Conservation (phyloP, 1,140 invertebrate species). For the Leptinotarsa lineolata region DNA sequence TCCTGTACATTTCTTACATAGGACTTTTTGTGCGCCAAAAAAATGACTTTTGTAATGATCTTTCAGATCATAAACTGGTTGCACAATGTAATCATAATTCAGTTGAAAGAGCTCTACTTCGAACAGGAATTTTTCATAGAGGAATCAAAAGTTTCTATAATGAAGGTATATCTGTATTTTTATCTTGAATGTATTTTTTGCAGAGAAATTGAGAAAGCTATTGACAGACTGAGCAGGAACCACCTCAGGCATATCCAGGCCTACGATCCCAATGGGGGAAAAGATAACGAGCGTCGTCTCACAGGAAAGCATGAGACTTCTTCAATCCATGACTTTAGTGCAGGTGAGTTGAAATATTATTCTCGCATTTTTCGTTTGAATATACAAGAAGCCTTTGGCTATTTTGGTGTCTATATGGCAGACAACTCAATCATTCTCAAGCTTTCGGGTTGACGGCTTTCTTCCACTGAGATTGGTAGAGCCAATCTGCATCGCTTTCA, state of each 20-base stretch:
- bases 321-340: constrained; percentile 81
- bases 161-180: too few relatives aligned
- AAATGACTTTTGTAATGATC: too few relatives aligned
- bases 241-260: constrained; percentile 86
- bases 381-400: neutral
- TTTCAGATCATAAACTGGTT: too few relatives aligned
- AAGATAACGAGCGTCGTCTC: constrained; percentile 83
- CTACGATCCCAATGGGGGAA: constrained; percentile 84
- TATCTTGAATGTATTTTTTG: constrained; percentile 42
- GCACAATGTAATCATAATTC: too few relatives aligned
- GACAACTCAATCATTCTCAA: neutral
- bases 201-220: constrained; percentile 76
- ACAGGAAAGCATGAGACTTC: constrained; percentile 88
- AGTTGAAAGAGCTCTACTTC: too few relatives aligned
- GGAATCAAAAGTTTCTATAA: too few relatives aligned
- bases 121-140: too few relatives aligned
- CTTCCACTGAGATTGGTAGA: too few relatives aligned
- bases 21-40: too few relatives aligned
- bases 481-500: too few relatives aligned
- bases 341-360: constrained; percentile 43
- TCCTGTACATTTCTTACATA: too few relatives aligned
- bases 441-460: neutral
- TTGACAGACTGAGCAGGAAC: constrained; percentile 79
- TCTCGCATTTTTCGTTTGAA: neutral
- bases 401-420: neutral